These are phyloP conservation scores for Leptosomus discolor DNA, from an alignment of 2,113 vertebrate species.

Conservation along the genomic window DNA sequence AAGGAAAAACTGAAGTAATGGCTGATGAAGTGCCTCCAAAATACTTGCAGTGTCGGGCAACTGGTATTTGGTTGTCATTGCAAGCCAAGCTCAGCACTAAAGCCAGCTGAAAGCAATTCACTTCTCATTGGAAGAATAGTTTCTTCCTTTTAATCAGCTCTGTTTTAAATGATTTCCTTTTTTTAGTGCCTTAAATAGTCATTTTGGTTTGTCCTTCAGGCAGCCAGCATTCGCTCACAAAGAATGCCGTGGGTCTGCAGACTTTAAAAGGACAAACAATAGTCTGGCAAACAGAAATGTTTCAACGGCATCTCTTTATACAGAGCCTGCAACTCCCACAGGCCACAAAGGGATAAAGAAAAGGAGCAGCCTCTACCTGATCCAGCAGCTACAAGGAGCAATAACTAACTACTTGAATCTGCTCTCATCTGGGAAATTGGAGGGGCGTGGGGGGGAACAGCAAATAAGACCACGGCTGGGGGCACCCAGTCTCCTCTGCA, in stretches of 20 bases:
- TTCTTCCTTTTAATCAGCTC: conserved; percentile 58
- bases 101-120: conserved; percentile 59
- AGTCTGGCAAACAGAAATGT: conserved; percentile 17
- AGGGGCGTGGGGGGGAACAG: too few relatives aligned
- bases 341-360: neutral
- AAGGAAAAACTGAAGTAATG: conserved; percentile 10
- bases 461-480: neutral
- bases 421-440: neutral
- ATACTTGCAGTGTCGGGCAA: conserved; percentile 15
- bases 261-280: conserved; percentile 48
- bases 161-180: conserved; percentile 46
- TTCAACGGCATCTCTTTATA: neutral
- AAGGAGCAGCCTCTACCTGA: neutral
- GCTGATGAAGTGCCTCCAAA: conserved; percentile 3
- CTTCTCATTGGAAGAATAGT: conserved; percentile 20
- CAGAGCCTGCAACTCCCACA: neutral
- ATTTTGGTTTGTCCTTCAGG: conserved; percentile 45
- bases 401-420: neutral
- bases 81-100: neutral
- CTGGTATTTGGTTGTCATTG: neutral
- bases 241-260: conserved; percentile 22
- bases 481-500: neutral
- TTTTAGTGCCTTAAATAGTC: conserved; percentile 52
- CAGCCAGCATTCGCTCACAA: neutral
- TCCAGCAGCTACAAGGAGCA: neutral